These are phyloP conservation scores for Linurgus olivaceus DNA, from an alignment of 2,797 vertebrate species.

Conservation along the genomic window DNA sequence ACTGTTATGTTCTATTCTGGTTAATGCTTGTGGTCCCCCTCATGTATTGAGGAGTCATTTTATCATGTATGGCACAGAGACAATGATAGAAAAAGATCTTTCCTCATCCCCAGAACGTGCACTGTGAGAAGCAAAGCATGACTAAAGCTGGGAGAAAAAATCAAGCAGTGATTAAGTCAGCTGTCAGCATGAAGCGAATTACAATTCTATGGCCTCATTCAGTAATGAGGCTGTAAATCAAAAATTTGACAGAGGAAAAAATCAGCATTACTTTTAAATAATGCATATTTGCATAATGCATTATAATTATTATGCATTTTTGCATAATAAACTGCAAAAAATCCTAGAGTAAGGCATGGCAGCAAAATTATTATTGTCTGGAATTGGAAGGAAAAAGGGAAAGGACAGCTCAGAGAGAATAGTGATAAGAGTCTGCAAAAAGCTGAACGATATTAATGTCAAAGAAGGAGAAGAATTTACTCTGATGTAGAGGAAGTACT, in stretches of 20 bases:
- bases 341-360: neutral
- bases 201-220: neutral
- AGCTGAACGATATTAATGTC: neutral
- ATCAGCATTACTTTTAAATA: neutral
- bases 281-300: neutral
- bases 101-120: neutral
- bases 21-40: neutral
- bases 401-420: neutral
- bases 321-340: neutral
- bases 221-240: neutral
- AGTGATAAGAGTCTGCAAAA: neutral
- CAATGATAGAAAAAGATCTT: neutral
- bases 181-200: neutral
- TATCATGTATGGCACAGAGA: neutral
- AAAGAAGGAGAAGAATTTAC: neutral
- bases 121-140: neutral
- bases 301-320: neutral
- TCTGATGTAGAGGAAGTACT: neutral
- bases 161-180: neutral
- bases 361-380: neutral
- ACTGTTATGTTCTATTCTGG: neutral
- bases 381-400: conserved; percentile 7
- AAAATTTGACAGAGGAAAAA: neutral
- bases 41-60: neutral
- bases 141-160: neutral